These are phyloP conservation scores for Drosophila arizonae DNA, from an alignment of 1,140 invertebrate species.

Conservation along the genomic window DNA sequence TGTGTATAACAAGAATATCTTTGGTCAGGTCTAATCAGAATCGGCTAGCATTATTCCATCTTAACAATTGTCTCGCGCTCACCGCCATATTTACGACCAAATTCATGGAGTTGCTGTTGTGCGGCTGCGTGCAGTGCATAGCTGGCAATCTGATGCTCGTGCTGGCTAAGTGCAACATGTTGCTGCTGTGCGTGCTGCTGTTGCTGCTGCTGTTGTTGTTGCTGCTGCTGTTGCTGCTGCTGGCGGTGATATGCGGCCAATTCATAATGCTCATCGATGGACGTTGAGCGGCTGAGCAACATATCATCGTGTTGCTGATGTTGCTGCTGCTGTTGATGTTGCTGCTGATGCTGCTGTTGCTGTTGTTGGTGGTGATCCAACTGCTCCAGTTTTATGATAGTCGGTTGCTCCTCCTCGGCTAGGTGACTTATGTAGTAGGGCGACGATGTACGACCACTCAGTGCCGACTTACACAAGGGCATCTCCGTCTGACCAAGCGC, in stretches of 20 bases:
- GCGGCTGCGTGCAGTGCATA: slow-evolving; percentile 60
- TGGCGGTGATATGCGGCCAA: slow-evolving; percentile 57
- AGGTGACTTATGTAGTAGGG: slow-evolving; percentile 55
- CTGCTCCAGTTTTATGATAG: slow-evolving; percentile 61
- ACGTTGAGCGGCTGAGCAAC: slow-evolving; percentile 60
- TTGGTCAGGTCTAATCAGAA: slow-evolving; percentile 50
- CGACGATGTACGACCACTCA: slow-evolving; percentile 38
- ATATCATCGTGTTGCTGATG: slow-evolving; percentile 60
- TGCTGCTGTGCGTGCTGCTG: slow-evolving; percentile 54
- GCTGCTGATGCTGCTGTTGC: slow-evolving; percentile 45
- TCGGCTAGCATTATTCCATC: slow-evolving; percentile 60
- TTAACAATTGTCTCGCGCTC: slow-evolving; percentile 77
- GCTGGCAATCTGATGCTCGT: slow-evolving; percentile 68
- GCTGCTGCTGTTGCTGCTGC: slow-evolving; percentile 23
- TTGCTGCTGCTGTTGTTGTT: slow-evolving; percentile 50
- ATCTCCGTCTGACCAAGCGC: slow-evolving; percentile 54
- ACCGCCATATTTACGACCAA: slow-evolving; percentile 64
- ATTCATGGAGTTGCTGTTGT: slow-evolving; percentile 67
- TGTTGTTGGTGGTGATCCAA: slow-evolving; percentile 51
- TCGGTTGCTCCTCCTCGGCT: slow-evolving; percentile 44
- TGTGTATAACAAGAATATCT: slow-evolving; percentile 68
- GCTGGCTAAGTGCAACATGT: slow-evolving; percentile 53
- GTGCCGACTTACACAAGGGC: slow-evolving; percentile 53
- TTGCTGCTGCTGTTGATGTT: slow-evolving; percentile 49
- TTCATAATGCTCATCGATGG: slow-evolving; percentile 69